Base-by-base conservation (phyloP, 1,140 invertebrate genomes). In the Matsumurasca onukii region DNA sequence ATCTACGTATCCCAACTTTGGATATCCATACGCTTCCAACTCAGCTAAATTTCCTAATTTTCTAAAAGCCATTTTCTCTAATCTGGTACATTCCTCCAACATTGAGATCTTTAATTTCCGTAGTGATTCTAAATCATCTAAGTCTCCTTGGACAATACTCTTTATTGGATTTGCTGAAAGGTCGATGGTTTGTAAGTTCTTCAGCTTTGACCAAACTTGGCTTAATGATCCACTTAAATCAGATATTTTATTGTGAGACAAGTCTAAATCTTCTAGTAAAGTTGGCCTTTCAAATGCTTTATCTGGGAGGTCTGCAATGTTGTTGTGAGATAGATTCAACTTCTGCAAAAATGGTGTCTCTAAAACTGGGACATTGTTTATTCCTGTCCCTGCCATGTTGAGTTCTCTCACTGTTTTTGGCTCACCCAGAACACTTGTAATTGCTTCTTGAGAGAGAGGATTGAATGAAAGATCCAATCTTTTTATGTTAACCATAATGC, bases 401-500 rank as follows among this genome's bases (percentile, higher is more conserved):
- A 97, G 79, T 52, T 88, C 86, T 59, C 93, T 78, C 0, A 94
- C 87, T 0, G 93, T 93, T 82, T 96, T 97, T 0, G 93, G 93
- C 76, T 96, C 93, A 51, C 89, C 90, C 0, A 97, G 77, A 39
- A 97, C 86, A 75, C 89, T 90, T 12, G 78, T 81, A 2, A 95
- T 82, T 0, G 93, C 86, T 70, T 89, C 86, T 63, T 84, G 78
- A 2, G 88, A 87, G 0, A 97, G 78, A 0, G 92, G 91, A 83
- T 96, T 97, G 70, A 88, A 91, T 1, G 92, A 94, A 0, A 97
- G 78, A 80, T 96, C 93, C 0, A 97, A 80, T 68, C 88, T 85
- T 77, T 96, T 96, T 0, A 95, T 89, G 76, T 92, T 95, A 1
- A 92, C 90, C 80, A 96, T 88, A 0, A 94, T 88, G 74, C 89